Conservation (phyloP, 2,797 vertebrate genomes). For the Cichlasoma orientale region DNA sequence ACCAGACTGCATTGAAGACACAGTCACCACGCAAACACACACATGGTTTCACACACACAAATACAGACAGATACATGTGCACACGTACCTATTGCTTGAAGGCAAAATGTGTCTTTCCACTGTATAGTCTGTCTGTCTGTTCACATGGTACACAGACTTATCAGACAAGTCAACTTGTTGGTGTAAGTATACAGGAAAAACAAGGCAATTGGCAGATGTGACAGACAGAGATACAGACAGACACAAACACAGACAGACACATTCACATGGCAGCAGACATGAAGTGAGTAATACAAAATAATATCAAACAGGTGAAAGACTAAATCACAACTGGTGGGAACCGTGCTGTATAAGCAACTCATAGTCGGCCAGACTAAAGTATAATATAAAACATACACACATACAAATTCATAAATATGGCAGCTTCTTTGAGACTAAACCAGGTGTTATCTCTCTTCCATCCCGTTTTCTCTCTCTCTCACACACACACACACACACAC, state of each 20-base stretch:
- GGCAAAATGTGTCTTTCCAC: conserved; percentile 68
- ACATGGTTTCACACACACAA: conserved; percentile 20
- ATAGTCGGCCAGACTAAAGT: conserved; percentile 39
- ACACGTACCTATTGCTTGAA: conserved; percentile 48
- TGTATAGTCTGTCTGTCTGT: conserved; percentile 72
- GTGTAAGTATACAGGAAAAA: conserved; percentile 59
- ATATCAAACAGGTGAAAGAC: conserved; percentile 75
- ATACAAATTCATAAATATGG: conserved; percentile 35
- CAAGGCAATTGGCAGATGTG: conserved; percentile 52
- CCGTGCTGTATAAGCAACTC: conserved; percentile 61
- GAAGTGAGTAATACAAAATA: conserved; percentile 72
- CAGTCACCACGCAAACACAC: conserved; percentile 68
- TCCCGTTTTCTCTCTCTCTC: neutral
- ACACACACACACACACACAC: conserved; percentile 17
- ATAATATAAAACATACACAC: conserved; percentile 53
- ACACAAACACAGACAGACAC: conserved; percentile 67
- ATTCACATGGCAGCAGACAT: conserved; percentile 57
- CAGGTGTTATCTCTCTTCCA: conserved; percentile 55
- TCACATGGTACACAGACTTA: conserved; percentile 63
- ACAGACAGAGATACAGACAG: conserved; percentile 62
- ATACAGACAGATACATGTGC: conserved; percentile 32
- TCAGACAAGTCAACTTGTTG: conserved; percentile 48
- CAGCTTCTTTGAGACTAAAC: conserved; percentile 28
- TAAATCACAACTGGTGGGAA: conserved; percentile 62
- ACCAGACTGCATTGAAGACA: conserved; percentile 74